These are phyloP conservation scores for Epinephelus lanceolatus DNA, from an alignment of 2,113 vertebrate species.

Conservation along the genomic window DNA sequence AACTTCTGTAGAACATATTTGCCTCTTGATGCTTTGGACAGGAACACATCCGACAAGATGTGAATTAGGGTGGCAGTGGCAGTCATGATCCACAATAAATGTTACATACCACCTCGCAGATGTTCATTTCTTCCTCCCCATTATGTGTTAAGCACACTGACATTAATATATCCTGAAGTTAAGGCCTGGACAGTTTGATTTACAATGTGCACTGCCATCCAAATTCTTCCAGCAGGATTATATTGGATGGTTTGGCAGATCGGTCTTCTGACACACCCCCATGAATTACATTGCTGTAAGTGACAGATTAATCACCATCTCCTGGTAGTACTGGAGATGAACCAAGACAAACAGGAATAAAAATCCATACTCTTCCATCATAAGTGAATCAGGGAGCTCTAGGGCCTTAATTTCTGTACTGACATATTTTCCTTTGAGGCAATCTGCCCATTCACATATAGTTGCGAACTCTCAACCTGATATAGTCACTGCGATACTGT, in stretches of 20 bases:
- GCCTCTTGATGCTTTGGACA: neutral
- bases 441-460: neutral
- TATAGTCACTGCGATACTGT: neutral
- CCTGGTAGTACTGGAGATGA: constrained; percentile 2
- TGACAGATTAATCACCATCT: constrained; percentile 63
- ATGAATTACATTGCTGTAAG: constrained; percentile 46
- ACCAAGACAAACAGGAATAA: constrained; percentile 22
- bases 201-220: constrained; percentile 46
- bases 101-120: neutral
- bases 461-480: neutral
- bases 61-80: neutral
- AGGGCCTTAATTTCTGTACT: neutral
- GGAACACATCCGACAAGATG: neutral
- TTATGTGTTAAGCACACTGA: constrained; percentile 41
- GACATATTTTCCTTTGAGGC: too few relatives aligned
- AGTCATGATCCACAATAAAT: neutral
- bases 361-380: constrained; percentile 28
- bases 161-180: constrained; percentile 68
- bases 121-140: neutral
- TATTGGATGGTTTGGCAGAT: constrained; percentile 48
- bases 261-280: constrained; percentile 35
- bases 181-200: constrained; percentile 62
- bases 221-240: constrained; percentile 53
- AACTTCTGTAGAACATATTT: neutral
- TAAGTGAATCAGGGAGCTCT: neutral